Evolutionary conservation across 2,888 invertebrate genomes (phyloP).

Genomic region (Drosophila algonquin): DNA sequence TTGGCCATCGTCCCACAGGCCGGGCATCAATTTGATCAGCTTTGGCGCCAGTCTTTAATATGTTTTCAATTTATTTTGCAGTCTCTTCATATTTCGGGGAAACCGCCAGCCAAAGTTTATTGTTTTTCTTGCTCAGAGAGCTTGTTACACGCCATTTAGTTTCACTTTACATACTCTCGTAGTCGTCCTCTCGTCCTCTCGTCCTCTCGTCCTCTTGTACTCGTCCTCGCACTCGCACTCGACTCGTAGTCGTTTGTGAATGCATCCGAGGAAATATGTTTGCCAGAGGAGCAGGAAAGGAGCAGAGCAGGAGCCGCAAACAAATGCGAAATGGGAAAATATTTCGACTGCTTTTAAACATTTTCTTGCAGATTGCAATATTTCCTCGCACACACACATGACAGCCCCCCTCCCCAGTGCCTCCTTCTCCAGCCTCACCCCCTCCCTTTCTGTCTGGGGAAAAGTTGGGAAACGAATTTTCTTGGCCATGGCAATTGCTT

Average conservation of each 20-base stretch:
- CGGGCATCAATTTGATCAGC: slow-evolving; percentile 76
- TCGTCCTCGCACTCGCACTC: slow-evolving; percentile 2
- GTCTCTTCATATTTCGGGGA: slow-evolving; percentile 21
- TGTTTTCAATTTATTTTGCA: slow-evolving; percentile 48
- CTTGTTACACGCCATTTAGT: slow-evolving; percentile 74
- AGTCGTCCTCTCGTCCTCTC: slow-evolving; percentile 38
- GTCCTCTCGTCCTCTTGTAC: slow-evolving; percentile 28
- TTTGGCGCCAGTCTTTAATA: slow-evolving; percentile 74
- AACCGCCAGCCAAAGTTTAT: slow-evolving; percentile 22
- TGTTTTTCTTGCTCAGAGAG: slow-evolving; percentile 29
- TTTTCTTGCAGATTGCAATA: slow-evolving; percentile 27
- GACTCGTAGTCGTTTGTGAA: slow-evolving; percentile 7
- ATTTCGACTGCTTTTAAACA: slow-evolving; percentile 28
- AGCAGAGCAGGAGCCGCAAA: slow-evolving; percentile 21
- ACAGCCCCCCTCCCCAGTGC: slow-evolving; percentile 5
- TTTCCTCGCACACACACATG: slow-evolving; percentile 12
- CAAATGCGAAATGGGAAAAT: slow-evolving; percentile 48
- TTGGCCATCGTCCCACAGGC: slow-evolving; percentile 66
- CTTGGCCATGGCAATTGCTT: slow-evolving; percentile 60
- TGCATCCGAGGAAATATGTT: slow-evolving; percentile 32
- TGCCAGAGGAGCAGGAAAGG: slow-evolving; percentile 3
- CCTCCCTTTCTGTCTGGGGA: background rate
- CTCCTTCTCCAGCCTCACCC: too few species aligned
- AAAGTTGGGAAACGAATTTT: slow-evolving; percentile 61
- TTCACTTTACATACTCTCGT: slow-evolving; percentile 62